phyloP scores from a whole-genome alignment of 2,797 vertebrate genomes.

The Chanos chanos region DNA sequence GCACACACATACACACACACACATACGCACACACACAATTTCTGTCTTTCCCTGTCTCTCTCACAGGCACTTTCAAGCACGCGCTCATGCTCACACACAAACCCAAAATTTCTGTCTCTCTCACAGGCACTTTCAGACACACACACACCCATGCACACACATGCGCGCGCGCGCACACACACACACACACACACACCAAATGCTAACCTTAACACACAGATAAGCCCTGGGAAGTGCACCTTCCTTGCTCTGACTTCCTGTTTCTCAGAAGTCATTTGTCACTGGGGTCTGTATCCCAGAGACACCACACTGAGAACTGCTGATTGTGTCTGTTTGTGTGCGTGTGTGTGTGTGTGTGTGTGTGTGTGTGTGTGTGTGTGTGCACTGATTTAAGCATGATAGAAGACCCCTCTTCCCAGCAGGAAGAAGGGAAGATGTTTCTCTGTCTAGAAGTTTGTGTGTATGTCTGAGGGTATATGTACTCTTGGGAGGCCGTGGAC shows the following conservation, averaged over 20 bases:
- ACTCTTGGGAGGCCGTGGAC: no score
- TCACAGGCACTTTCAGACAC: neutral
- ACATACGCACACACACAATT: neutral
- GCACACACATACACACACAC: neutral
- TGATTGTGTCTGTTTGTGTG: neutral
- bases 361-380: neutral
- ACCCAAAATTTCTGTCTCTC: neutral
- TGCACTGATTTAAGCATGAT: neutral
- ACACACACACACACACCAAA: neutral
- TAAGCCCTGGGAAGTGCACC: slow-evolving; percentile 4
- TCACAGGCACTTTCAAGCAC: neutral
- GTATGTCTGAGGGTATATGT: no score
- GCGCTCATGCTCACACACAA: neutral
- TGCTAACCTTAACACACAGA: neutral
- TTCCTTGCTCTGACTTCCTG: slow-evolving; percentile 17
- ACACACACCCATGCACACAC: no score
- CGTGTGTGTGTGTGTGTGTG: neutral
- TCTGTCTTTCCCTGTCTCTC: neutral
- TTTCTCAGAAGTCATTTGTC: neutral
- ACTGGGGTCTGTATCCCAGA: slow-evolving; percentile 20
- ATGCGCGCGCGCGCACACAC: neutral
- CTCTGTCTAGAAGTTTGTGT: neutral
- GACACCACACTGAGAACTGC: slow-evolving; percentile 1
- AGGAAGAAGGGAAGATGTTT: neutral
- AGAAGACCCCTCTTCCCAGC: neutral